Evolutionary conservation across 2,797 vertebrate species (phyloP), one percentile per base, ranked within the genome.

Genomic region (Myotis daubentonii): DNA sequence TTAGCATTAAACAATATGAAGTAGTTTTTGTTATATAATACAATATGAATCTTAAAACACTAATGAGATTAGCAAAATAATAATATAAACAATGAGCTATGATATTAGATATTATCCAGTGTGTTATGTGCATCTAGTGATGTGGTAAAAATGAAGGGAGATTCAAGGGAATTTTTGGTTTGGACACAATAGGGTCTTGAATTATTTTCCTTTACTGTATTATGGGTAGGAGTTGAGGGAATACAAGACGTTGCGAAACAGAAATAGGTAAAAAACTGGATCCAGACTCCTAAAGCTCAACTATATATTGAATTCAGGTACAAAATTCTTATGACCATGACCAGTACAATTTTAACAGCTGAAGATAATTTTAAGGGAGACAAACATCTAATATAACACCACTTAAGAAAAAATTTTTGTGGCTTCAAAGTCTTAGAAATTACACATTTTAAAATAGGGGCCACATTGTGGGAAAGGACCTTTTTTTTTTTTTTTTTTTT

Each of bases 21-120:
- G 30, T 51, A 51, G 49, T 60, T 93, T 96, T 80, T 96, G 55
- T 79, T 79, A 79, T 13, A 90, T 11, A 95, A 80, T 76, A 65
- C 23, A 88, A 65, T 20, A 57, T 49, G 84, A 89, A 92, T 70
- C 38, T 93, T 86, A 90, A 92, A 88, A 93, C 36, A 82, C 15
- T 85, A 23, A 79, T 22, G 8, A 85, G 5, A 71, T 6, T 33
- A 62, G n/a, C 71, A 89, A 95, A 62, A 84, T 36, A 60, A 65
- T 62, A 94, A 68, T 75, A 53, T 33, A 74, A 82, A 62, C 20
- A 80, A 22, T 60, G 25, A 68, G 33, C 17, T 62, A 49, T 8
- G 44, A 81, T n/a, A 91, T 19, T 47, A 81, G 38, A 78, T 70
- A 82, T 68, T 84, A 93, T 38, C 33, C 28, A 90, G 17, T n/a